These are phyloP conservation scores for Eupithecia vulgata DNA, from an alignment of 2,888 invertebrate genomes.

Conservation along the genomic window DNA sequence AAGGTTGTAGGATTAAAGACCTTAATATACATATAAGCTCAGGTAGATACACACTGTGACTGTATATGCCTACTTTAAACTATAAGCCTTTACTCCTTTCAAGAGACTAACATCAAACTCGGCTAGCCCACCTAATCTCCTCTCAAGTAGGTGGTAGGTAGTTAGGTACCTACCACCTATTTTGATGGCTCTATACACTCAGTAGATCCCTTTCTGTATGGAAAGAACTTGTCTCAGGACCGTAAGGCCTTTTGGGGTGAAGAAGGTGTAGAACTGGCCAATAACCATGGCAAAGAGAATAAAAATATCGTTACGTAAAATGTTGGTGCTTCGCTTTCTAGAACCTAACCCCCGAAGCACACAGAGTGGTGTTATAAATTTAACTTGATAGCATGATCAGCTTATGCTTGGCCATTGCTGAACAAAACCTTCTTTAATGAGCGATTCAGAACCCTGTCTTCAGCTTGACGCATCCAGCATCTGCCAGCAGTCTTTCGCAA, in stretches of 20 bases:
- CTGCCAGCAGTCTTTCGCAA: too few species aligned
- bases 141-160: background rate
- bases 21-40: background rate
- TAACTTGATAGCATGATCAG: too few species aligned
- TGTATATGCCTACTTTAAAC: background rate
- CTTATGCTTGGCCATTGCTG: too few species aligned
- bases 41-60: background rate
- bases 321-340: too few species aligned
- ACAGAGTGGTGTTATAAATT: background rate
- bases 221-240: background rate
- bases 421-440: too few species aligned
- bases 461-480: too few species aligned
- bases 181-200: background rate
- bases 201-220: background rate
- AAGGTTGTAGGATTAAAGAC: slow-evolving; percentile 38
- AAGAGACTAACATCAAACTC: background rate
- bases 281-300: background rate
- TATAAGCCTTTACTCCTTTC: background rate
- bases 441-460: too few species aligned
- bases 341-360: background rate
- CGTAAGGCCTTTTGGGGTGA: too few species aligned
- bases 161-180: too few species aligned
- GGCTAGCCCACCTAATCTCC: background rate
- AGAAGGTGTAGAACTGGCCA: background rate
- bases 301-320: background rate